Evolutionary conservation across 2,888 invertebrate genomes (phyloP), one percentile per base, ranked within the genome.

Genomic region (Eupithecia tripunctaria): DNA sequence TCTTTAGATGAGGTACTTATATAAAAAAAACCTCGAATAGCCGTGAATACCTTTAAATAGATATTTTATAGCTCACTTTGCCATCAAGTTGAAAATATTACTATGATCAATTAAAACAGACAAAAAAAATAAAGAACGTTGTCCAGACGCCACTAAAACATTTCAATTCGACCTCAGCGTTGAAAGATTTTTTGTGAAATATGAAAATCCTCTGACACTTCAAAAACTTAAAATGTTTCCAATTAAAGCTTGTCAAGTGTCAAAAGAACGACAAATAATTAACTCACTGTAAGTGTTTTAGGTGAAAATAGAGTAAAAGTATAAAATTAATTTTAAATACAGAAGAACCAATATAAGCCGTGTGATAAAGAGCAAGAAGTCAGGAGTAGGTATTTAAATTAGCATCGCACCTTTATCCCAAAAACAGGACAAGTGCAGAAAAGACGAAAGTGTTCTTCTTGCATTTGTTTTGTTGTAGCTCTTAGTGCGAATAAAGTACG

Each of bases 341-440:
- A 73, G 64, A 70, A 51, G 47, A 51, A 70, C 38, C 65, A 71
- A 71, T 66, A 29, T 25, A 71, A 74, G 68, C 74, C 27, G 59
- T 71, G 69, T 75, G 70, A 72, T 75, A 74, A 67, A 62, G 21
- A 29, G 65, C 36, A 66, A 38, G 41, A 21, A 70, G 72, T 70
- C 74, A 71, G 74, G 63, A 62, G 67, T 68, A 67, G 25, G 56
- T 56, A 56, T 62, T 69, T 60, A 66, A 71, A 38, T 41, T 68
- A 60, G 51, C 56, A 64, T 64, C 68, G 70, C 43, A 29, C 62
- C 25, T 36, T 36, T n/a, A 27, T 5, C 21, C 43, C 64, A 59
- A 68, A 25, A 68, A 51, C 41, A 65, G n/a, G 41, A 51, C 43
- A 74, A 59, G 59, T 71, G 71, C 59, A 71, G 60, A 66, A 71